Conservation (phyloP, 1,140 invertebrate species). For the Bicyclus anynana region DNA sequence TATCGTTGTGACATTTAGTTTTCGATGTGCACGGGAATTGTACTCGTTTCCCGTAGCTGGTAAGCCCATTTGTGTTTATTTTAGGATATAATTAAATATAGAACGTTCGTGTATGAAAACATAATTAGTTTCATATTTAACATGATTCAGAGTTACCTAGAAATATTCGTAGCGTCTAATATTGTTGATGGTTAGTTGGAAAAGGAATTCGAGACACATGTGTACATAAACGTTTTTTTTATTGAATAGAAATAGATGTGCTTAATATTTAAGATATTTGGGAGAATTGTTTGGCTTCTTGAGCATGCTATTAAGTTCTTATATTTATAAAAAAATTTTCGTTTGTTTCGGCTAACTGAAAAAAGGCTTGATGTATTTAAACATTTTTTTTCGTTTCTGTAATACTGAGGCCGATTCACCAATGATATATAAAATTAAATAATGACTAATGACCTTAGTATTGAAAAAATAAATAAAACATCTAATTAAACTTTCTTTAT, state of each 20-base stretch:
- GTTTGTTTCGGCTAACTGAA: no score
- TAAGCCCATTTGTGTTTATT: slow-evolving; percentile 69
- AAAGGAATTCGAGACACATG: slow-evolving; percentile 28
- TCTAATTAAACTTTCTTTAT: no score
- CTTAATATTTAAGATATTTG: no score
- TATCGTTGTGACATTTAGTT: slow-evolving; percentile 32
- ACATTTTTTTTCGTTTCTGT: no score
- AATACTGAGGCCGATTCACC: no score
- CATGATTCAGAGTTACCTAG: slow-evolving; percentile 51
- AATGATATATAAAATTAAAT: no score
- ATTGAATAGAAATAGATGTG: slow-evolving; percentile 19
- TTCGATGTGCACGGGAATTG: slow-evolving; percentile 38
- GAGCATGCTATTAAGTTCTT: no score
- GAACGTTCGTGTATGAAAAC: slow-evolving; percentile 61
- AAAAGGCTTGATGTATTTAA: no score
- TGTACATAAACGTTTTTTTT: slow-evolving; percentile 2
- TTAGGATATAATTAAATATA: slow-evolving; percentile 74
- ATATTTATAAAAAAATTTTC: no score
- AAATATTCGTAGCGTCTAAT: slow-evolving; percentile 29
- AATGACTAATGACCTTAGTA: no score
- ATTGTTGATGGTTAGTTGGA: slow-evolving; percentile 33
- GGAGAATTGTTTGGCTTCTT: no score
- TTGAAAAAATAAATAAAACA: no score
- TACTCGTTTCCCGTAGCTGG: slow-evolving; percentile 51
- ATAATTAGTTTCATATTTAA: slow-evolving; percentile 67